Evolutionary conservation across 1,140 invertebrate species (phyloP), one percentile per base, ranked within the genome.

Genomic region (Tetragonula clypearis): DNA sequence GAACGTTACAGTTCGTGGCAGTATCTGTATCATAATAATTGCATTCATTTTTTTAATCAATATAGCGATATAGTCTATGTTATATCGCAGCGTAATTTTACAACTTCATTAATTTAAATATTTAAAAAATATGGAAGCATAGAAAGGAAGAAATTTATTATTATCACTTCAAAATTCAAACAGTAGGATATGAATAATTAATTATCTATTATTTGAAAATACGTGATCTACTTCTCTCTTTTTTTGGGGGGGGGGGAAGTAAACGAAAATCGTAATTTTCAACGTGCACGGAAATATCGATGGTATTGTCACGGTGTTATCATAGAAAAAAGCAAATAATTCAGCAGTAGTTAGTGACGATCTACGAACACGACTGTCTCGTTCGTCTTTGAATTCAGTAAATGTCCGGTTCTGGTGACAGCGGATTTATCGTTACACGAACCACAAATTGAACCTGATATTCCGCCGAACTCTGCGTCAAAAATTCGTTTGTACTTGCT

Each of bases 361-460:
- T 35, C 41, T 35, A 35, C n/a, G 55, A 78, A 79, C 56, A 72
- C 26, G 26, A 14, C 11, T 35, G 21, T 66, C 65, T 69, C 53
- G 71, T 19, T 14, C 56, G 30, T 15, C 55, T 15, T 58, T 14
- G 55, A 71, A 62, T n/a, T 21, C 19, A 8, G 75, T 78, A 62
- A 79, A 84, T 30, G 82, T 79, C 41, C 56, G 56, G 56, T 79
- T 72, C 75, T 75, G 35, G 65, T 78, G 66, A 71, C 82, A 74
- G n/a, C 55, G 21, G n/a, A 84, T 84, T 80, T 84, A 80, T 80
- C 58, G 82, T 73, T 65, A 56, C 26, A 58, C 17, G 77, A 66
- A 23, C 69, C 58, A 21, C 19, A 11, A 65, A 35, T 35, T 35
- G 35, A 35, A 73, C 69, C 5, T 30, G 53, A 73, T 73, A 79